phyloP scores from a whole-genome alignment of 2,797 vertebrate species.

The Fringilla coelebs region DNA sequence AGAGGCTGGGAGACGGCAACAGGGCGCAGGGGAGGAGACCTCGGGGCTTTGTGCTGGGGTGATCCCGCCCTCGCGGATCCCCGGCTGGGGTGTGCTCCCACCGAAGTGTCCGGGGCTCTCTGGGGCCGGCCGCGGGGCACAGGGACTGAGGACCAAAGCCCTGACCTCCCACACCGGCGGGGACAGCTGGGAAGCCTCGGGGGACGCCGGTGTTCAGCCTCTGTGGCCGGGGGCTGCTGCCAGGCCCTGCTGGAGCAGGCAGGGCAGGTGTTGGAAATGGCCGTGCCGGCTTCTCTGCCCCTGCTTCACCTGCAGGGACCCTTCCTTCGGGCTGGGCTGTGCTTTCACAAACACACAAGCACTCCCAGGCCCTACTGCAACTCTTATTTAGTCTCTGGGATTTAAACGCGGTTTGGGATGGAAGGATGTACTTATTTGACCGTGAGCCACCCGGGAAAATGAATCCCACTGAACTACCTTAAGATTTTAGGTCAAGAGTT shows the following conservation, averaged over 20 bases:
- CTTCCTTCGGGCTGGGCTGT: too few species aligned
- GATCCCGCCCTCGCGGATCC: accelerated
- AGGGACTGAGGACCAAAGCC: not conserved
- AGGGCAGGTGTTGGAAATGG: not conserved
- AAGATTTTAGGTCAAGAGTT: not conserved
- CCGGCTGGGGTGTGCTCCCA: not conserved
- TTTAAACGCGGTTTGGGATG: too few species aligned
- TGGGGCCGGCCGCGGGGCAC: not conserved
- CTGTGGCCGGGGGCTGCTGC: not conserved
- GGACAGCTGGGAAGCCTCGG: not conserved
- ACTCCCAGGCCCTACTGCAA: not conserved
- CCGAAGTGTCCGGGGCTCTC: not conserved
- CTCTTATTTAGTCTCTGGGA: not conserved
- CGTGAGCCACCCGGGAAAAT: not conserved
- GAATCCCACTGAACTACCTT: not conserved
- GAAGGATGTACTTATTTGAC: not conserved
- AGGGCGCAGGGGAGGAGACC: not conserved
- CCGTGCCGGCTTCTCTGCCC: accelerated
- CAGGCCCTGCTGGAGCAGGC: not conserved
- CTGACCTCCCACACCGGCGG: accelerated
- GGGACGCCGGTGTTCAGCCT: not conserved
- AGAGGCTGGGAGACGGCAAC: accelerated
- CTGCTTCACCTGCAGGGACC: not conserved
- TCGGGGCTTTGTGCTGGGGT: not conserved
- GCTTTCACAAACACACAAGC: not conserved